Evolutionary conservation across 2,888 invertebrate genomes (phyloP), one percentile per base, ranked within the genome.

Genomic region (Eilema griseolum): DNA sequence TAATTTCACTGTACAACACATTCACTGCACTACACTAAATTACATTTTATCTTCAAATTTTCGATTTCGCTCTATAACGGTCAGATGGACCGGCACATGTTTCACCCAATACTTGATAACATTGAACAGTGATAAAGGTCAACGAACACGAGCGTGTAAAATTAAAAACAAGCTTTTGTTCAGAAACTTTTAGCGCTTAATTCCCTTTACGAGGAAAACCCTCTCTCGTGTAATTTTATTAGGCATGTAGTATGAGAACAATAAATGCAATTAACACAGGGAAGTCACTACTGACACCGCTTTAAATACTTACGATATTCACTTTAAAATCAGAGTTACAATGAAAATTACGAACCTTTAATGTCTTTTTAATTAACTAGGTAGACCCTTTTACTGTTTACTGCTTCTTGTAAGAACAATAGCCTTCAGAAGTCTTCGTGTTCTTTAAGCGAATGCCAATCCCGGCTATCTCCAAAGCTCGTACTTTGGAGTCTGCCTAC

Each of bases 111-210:
- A 57, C 11, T 66, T 57, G 14, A 14, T 57, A 33, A 16, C 57
- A 66, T 57, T 66, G 31, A 16, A 57, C 66, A 23, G 11, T 12
- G n/a, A 1, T 60, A 60, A 41, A 60, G 59, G 66, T 41, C 66
- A 46, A 66, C 60, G 60, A 60, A 60, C 41, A n/a, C 10, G 16
- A 52, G 12, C 41, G 26, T 28, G 52, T 14, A 64, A 59, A 59
- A 59, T 59, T 24, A 59, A 59, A 59, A 24, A 14, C 57, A 59
- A 57, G 24, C 57, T 57, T 57, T 57, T 57, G 57, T 57, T 57
- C 26, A 24, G 24, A 12, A 59, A 59, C 24, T 59, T 26, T 24
- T 59, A 24, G 24, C 24, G 23, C 24, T 23, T 59, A 33, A 33
- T 24, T 52, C 20, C 24, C 24, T 33, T 56, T 23, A 66, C 10